phyloP scores from a whole-genome alignment of 1,140 invertebrate genomes.

The Eubasilissa regina region DNA sequence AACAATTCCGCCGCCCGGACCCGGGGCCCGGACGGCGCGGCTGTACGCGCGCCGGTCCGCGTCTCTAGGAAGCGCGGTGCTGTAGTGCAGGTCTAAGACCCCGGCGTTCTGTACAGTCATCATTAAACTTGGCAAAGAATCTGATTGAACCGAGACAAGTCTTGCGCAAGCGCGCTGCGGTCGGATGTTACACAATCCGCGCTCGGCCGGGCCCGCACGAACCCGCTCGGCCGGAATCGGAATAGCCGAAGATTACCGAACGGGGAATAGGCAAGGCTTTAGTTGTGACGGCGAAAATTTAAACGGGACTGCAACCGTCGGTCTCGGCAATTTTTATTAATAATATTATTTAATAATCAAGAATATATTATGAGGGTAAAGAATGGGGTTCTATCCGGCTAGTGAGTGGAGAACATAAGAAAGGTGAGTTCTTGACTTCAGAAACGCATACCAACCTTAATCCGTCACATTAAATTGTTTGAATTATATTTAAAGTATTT shows the following conservation, averaged over 20 bases:
- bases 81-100: background rate
- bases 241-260: constrained; percentile 24
- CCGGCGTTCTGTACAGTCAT: constrained; percentile 28
- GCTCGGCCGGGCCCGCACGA: constrained; percentile 35
- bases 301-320: background rate
- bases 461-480: no score
- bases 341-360: no score
- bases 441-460: no score
- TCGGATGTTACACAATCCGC: constrained; percentile 39
- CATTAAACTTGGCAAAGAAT: constrained; percentile 45
- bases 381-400: no score
- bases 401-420: no score
- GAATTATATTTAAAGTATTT: no score
- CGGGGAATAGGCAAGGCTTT: background rate
- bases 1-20: no score
- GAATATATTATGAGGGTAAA: no score
- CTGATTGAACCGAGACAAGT: constrained; percentile 23
- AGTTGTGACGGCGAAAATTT: constrained; percentile 22
- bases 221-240: constrained; percentile 39
- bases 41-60: no score
- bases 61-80: no score
- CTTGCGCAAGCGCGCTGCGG: constrained; percentile 33
- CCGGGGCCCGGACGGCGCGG: no score
- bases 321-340: background rate
- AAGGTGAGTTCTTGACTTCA: no score